These are phyloP conservation scores for Calephelis virginiensis DNA, from an alignment of 1,140 invertebrate species.

Conservation along the genomic window DNA sequence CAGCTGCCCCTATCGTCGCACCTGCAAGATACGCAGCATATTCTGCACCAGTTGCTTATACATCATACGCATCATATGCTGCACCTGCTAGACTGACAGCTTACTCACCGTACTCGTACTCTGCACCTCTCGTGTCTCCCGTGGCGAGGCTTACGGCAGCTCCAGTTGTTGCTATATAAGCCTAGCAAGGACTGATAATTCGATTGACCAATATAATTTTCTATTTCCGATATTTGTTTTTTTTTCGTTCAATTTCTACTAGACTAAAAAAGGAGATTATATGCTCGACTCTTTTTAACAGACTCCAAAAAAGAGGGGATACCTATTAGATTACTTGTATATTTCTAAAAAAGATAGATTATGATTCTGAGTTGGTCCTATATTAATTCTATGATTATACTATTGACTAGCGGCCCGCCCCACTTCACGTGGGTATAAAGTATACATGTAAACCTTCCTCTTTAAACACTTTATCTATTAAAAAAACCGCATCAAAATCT, in stretches of 20 bases:
- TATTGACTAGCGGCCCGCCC: no score
- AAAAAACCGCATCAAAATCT: no score
- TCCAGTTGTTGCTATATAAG: slow-evolving; percentile 50
- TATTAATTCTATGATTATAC: no score
- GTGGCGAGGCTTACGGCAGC: slow-evolving; percentile 41
- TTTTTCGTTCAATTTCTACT: not conserved
- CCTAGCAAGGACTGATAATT: slow-evolving; percentile 24
- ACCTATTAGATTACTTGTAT: no score
- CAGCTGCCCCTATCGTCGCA: slow-evolving; percentile 38
- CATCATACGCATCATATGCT: slow-evolving; percentile 39
- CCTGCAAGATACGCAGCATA: slow-evolving; percentile 45
- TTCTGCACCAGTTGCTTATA: slow-evolving; percentile 36
- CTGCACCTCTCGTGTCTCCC: slow-evolving; percentile 38
- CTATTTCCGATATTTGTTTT: slow-evolving; percentile 12
- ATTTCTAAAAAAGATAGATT: no score
- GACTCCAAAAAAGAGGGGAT: no score
- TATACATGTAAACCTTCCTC: no score
- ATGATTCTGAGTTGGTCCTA: no score
- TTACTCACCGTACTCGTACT: slow-evolving; percentile 34
- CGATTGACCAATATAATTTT: slow-evolving; percentile 41
- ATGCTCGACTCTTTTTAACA: no score
- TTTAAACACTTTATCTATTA: no score
- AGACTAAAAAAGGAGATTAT: no score
- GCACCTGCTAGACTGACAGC: slow-evolving; percentile 27
- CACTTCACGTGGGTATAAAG: no score